Conservation (phyloP, 2,113 vertebrate species). For the Cyprinus carpio region DNA sequence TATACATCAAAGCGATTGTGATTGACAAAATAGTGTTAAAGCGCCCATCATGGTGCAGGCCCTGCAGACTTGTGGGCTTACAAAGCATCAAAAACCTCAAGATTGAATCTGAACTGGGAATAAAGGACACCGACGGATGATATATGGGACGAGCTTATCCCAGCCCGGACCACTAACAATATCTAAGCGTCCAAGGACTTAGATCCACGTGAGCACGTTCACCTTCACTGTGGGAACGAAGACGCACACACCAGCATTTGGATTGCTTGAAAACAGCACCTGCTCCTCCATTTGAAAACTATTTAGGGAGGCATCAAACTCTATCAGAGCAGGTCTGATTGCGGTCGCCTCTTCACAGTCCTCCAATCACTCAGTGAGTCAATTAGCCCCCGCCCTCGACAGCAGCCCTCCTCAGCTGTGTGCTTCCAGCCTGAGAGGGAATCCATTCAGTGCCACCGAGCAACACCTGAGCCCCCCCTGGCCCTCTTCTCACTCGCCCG, state of each 20-base stretch:
- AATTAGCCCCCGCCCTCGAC: constrained; percentile 79
- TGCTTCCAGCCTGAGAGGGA: constrained; percentile 69
- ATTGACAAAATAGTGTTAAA: constrained; percentile 43
- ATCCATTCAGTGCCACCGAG: constrained; percentile 77
- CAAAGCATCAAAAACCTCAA: constrained; percentile 27
- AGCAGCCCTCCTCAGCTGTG: constrained; percentile 70
- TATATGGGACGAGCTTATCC: constrained; percentile 14
- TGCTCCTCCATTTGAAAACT: constrained; percentile 80
- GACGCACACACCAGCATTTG: constrained; percentile 59
- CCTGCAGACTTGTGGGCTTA: constrained; percentile 22
- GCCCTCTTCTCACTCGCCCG: constrained; percentile 31
- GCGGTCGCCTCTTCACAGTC: constrained; percentile 79
- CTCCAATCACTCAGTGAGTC: constrained; percentile 82
- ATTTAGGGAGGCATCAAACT: constrained; percentile 82
- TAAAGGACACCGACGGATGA: constrained; percentile 15
- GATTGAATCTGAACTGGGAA: constrained; percentile 35
- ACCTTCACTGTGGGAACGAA: constrained; percentile 28
- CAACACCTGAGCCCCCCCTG: constrained; percentile 83
- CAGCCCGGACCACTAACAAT: constrained; percentile 36
- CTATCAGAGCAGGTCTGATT: constrained; percentile 77
- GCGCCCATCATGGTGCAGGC: constrained; percentile 12
- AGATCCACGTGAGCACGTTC: background rate
- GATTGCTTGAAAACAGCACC: constrained; percentile 80
- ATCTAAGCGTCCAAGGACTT: constrained; percentile 25
- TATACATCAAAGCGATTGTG: constrained; percentile 50